These are phyloP conservation scores for Aphaenogaster floridana DNA, from an alignment of 1,140 invertebrate species.

Conservation along the genomic window DNA sequence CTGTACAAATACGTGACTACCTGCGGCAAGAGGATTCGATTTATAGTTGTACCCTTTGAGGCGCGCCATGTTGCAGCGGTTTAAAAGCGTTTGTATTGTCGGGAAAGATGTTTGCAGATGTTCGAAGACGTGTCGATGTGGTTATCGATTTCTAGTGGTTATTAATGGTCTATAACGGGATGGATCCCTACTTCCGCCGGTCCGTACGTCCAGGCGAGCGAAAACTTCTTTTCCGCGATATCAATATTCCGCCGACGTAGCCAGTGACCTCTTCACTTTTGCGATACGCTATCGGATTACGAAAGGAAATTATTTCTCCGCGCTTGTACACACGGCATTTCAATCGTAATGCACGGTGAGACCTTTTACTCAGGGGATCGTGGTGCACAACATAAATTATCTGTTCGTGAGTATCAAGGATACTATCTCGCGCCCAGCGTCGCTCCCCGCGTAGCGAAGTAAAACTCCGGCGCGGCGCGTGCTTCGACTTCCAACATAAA, in stretches of 20 bases:
- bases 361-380: conserved; percentile 39
- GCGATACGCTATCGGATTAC: conserved; percentile 41
- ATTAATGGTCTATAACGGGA: conserved; percentile 56
- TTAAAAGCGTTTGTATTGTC: conserved; percentile 42
- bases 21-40: conserved; percentile 66
- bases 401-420: conserved; percentile 45
- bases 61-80: conserved; percentile 33
- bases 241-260: conserved; percentile 32
- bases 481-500: conserved; percentile 49
- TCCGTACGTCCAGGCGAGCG: not conserved
- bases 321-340: conserved; percentile 28
- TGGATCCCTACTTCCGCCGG: not conserved
- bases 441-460: not conserved
- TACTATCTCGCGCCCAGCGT: conserved; percentile 26
- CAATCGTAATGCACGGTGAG: conserved; percentile 42
- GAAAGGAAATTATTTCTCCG: conserved; percentile 37
- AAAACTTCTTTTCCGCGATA: not conserved
- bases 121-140: conserved; percentile 42
- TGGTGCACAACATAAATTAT: conserved; percentile 49
- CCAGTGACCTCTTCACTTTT: conserved; percentile 2
- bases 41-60: conserved; percentile 35
- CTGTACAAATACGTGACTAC: conserved; percentile 74
- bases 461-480: conserved; percentile 41
- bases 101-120: conserved; percentile 36
- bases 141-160: conserved; percentile 55